phyloP scores from a whole-genome alignment of 2,888 invertebrate genomes.

The Limnephilus marmoratus region DNA sequence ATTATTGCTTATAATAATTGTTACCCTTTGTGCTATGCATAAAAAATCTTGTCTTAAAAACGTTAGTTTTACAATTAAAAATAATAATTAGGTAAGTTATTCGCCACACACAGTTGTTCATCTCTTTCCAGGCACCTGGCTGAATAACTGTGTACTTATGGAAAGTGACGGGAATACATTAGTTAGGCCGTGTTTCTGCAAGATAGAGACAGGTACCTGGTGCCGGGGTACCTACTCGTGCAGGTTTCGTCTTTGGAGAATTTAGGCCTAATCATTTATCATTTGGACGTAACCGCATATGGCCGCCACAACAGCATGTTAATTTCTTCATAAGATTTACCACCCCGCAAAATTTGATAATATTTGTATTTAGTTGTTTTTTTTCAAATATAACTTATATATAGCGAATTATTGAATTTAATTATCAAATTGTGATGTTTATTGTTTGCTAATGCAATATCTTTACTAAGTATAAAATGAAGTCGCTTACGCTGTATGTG shows the following conservation, averaged over 20 bases:
- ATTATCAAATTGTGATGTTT: not conserved
- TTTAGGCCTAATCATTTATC: slow-evolving; percentile 50
- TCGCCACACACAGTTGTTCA: not conserved
- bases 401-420: not conserved
- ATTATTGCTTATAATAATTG: too few relatives aligned
- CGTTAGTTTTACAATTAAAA: too few relatives aligned
- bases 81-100: not conserved
- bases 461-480: too few relatives aligned
- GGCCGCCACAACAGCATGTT: slow-evolving; percentile 17
- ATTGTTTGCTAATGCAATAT: too few relatives aligned
- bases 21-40: too few relatives aligned
- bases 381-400: too few relatives aligned
- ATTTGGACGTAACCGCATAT: slow-evolving; percentile 9
- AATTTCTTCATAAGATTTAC: not conserved
- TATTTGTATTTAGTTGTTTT: too few relatives aligned
- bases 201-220: not conserved
- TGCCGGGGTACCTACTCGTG: not conserved
- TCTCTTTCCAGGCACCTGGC: not conserved
- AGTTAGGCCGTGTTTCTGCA: not conserved
- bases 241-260: slow-evolving; percentile 12
- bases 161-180: slow-evolving; percentile 3
- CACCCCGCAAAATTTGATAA: not conserved
- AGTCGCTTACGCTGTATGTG: too few relatives aligned
- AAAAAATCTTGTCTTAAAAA: too few relatives aligned
- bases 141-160: not conserved